phyloP scores from a whole-genome alignment of 1,140 invertebrate genomes.

The Lanistes nyassanus region DNA sequence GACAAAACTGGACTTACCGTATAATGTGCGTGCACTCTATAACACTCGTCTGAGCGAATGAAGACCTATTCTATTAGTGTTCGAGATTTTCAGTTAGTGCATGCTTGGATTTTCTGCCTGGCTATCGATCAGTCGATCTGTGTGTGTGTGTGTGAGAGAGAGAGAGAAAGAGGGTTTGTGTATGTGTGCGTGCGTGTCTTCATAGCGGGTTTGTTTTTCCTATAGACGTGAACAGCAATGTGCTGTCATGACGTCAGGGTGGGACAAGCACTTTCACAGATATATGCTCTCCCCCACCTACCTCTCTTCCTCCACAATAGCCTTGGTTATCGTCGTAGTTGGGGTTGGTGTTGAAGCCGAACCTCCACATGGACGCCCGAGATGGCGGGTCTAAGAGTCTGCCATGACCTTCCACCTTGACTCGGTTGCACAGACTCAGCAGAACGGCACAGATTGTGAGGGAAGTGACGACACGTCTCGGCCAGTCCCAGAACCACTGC shows the following conservation, averaged over 20 bases:
- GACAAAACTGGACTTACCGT: no score
- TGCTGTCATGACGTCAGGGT: no score
- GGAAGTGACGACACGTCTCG: not conserved
- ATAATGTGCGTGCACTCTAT: no score
- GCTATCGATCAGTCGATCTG: slow-evolving; percentile 70
- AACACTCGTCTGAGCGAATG: no score
- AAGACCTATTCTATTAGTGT: no score
- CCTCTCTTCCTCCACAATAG: slow-evolving; percentile 81
- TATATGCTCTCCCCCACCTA: slow-evolving; percentile 24
- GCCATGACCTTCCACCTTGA: slow-evolving; percentile 74
- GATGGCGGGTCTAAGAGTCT: slow-evolving; percentile 88
- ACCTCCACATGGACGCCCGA: slow-evolving; percentile 91
- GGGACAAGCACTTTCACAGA: no score
- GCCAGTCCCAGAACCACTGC: not conserved
- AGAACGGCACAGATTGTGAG: not conserved
- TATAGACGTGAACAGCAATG: no score
- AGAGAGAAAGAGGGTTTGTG: not conserved
- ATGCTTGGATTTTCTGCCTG: slow-evolving; percentile 70
- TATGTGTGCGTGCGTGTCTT: slow-evolving; percentile 24
- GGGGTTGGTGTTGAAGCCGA: slow-evolving; percentile 85
- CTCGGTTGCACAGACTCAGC: not conserved
- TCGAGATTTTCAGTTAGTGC: no score
- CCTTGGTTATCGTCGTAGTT: slow-evolving; percentile 93
- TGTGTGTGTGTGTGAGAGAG: not conserved
- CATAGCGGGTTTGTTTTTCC: slow-evolving; percentile 73